Percentiles rank a stretch among this genome's conserved stretches.
Conservation (phyloP, 2,113 vertebrate genomes). For the Miniopterus natalensis region DNA sequence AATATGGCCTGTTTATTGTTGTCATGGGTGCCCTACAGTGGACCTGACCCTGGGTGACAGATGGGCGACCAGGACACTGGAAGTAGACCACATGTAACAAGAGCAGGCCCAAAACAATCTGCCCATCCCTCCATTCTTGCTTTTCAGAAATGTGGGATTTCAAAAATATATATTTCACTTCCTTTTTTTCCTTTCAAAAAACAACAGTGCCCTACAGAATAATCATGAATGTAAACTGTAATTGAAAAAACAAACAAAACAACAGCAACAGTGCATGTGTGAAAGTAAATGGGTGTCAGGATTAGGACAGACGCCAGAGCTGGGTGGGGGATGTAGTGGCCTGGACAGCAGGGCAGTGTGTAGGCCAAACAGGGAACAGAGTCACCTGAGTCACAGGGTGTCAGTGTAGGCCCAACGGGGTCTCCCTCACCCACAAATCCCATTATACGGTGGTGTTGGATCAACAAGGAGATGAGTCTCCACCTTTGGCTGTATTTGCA, state of each 20-base stretch:
- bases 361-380: not conserved
- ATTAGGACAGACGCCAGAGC: not conserved
- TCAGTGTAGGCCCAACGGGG: not conserved
- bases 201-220: not conserved
- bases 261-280: too few relatives aligned
- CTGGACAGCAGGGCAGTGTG: not conserved
- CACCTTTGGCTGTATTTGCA: not conserved
- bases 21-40: not conserved
- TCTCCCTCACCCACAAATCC: not conserved
- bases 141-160: not conserved
- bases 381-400: not conserved
- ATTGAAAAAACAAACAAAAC: not conserved
- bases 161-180: not conserved
- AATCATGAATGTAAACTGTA: not conserved
- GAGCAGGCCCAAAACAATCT: fast-evolving
- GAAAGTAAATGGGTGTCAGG: not conserved
- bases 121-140: not conserved
- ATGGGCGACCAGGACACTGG: fast-evolving
- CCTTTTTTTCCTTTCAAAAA: not conserved
- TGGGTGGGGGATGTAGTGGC: not conserved
- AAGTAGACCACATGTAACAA: not conserved
- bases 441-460: not conserved
- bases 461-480: not conserved
- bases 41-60: not conserved
- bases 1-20: not conserved